Evolutionary conservation across 2,797 vertebrate species (phyloP), one percentile per base, ranked within the genome.

Genomic region (Labeo calbasu): DNA sequence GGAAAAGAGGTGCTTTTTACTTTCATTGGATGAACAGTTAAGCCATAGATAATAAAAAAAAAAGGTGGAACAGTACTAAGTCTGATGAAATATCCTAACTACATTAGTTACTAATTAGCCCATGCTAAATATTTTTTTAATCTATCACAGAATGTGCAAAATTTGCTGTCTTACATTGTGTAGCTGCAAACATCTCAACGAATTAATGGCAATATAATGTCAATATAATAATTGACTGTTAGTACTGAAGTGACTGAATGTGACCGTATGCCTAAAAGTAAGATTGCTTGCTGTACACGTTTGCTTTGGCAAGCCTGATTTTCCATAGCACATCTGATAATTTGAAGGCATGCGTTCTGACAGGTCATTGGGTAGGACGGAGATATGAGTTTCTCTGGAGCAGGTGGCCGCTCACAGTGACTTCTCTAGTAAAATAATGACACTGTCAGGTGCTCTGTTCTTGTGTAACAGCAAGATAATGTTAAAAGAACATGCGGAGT

Each of bases 321-420:
- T 73, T 73, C 50, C 55, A 36, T 40, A 40, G 10, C 51, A 17
- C 79, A 71, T 77, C 32, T n/a, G 25, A 40, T 63, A 51, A 25
- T 72, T 61, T 87, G 86, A 89, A 92, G 89, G 87, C 86, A 88
- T 90, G 79, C 77, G 86, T 89, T 70, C 73, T 84, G 87, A 88
- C 88, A 68, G 87, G 77, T 84, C 87, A 82, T 85, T 85, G 90
- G 92, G 92, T 92, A 93, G 93, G 92, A 94, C 92, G 83, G 72
- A 86, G 85, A 90, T 88, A 91, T 88, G 87, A 89, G 88, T 90
- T 90, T 92, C 91, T 92, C 90, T 65, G 88, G 93, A 94, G 92
- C 93, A 93, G 92, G 88, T 94, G 91, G 93, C 88, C 77, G 91
- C 92, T 88, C 94, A 93, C 92, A 91, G 90, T 91, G 93, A 92